Evolutionary conservation across 2,113 vertebrate genomes (phyloP).

Genomic region (Sphaerodactylus townsendi): DNA sequence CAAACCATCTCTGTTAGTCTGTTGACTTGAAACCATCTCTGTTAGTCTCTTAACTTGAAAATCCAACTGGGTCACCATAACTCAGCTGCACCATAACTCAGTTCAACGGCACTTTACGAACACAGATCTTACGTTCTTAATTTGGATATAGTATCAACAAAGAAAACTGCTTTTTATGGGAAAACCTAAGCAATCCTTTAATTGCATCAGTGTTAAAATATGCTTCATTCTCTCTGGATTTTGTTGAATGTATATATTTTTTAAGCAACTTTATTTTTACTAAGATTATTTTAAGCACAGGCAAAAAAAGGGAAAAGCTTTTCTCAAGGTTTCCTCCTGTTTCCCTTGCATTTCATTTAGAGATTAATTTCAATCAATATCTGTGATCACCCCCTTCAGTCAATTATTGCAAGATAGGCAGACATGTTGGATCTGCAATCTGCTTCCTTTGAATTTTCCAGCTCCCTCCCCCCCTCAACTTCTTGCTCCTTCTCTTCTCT

Average conservation of each 20-base stretch:
- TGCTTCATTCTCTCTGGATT: neutral
- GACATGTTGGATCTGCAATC: neutral
- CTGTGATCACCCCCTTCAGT: neutral
- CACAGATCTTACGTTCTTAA: neutral
- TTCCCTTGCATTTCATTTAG: neutral
- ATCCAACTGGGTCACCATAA: too few relatives aligned
- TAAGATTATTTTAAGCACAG: neutral
- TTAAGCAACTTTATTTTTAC: neutral
- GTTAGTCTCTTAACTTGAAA: too few relatives aligned
- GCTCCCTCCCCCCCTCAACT: neutral
- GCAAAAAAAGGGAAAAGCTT: neutral
- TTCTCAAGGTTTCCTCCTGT: neutral
- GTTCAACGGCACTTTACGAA: too few relatives aligned
- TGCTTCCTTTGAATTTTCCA: neutral
- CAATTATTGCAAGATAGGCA: neutral
- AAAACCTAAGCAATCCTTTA: neutral
- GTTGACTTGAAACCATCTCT: too few relatives aligned
- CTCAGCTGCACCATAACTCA: too few relatives aligned
- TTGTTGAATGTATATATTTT: neutral
- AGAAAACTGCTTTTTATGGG: neutral
- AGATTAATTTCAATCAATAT: slow-evolving; percentile 4
- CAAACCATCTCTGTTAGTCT: too few relatives aligned
- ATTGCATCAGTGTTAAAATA: neutral
- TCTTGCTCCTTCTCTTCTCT: neutral
- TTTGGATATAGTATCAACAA: neutral